phyloP scores from a whole-genome alignment of 2,888 invertebrate genomes.

The Troides aeacus region DNA sequence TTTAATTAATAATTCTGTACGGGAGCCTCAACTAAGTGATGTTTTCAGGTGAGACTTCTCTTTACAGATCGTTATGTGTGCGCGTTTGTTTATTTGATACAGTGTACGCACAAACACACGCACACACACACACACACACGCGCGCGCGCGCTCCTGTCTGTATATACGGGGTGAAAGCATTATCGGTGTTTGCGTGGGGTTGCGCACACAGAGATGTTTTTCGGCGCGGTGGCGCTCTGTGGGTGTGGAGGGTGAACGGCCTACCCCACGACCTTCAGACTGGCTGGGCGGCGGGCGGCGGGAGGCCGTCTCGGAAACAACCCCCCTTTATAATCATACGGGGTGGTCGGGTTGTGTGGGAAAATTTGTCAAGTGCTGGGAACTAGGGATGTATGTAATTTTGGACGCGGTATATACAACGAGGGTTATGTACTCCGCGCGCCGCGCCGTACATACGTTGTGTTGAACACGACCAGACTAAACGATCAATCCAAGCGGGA shows the following conservation, averaged over 20 bases:
- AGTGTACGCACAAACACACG: slow-evolving; percentile 7
- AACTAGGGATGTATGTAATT: slow-evolving; percentile 23
- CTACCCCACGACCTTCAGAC: slow-evolving; percentile 75
- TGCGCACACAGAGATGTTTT: slow-evolving; percentile 31
- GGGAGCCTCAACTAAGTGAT: no score
- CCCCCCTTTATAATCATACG: slow-evolving; percentile 33
- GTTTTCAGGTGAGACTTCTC: no score
- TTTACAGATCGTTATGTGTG: no score
- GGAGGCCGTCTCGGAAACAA: slow-evolving; percentile 65
- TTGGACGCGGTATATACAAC: slow-evolving; percentile 2
- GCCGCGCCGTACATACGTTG: not conserved
- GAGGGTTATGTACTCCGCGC: not conserved
- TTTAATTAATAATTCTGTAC: no score
- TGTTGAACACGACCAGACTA: no score
- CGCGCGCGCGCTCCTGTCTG: not conserved
- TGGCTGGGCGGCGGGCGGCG: slow-evolving; percentile 34
- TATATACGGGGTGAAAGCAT: not conserved
- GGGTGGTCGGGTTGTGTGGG: slow-evolving; percentile 33
- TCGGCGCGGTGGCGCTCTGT: slow-evolving; percentile 36
- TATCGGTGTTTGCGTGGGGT: not conserved
- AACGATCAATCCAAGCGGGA: no score
- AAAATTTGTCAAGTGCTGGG: slow-evolving; percentile 30
- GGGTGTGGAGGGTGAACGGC: slow-evolving; percentile 62
- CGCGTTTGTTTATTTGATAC: not conserved
- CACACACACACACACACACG: slow-evolving; percentile 4